Evolutionary conservation across 2,113 vertebrate genomes (phyloP), one percentile per base, ranked within the genome.

Genomic region (Desmodus rotundus): DNA sequence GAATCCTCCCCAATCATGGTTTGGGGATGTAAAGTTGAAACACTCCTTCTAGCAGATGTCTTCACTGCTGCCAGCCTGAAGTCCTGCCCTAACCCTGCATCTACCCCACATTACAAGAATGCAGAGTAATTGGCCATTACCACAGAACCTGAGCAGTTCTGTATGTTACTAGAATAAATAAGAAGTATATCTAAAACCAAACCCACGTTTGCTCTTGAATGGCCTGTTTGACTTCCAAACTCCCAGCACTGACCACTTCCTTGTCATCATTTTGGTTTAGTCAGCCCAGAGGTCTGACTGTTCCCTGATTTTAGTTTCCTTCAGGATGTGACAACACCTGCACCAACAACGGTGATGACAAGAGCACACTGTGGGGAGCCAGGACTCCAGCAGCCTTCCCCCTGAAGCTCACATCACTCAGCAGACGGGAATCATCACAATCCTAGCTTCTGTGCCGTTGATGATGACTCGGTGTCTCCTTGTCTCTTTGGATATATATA

Each of bases 381-480:
- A 1, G 41, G 31, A 0, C 2, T 20, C 9, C 52, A 3, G 0
- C 4, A 54, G 58, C 43, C 7, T 10, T 33, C 3, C 1, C 0
- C 2, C 52, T 7, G 4, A 1, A 0, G n/a, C 7, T 65, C 41
- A 0, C 70, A 0, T 2, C 2, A 2, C 22, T n/a, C 1, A 24
- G 41, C 17, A 20, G 22, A 5, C 4, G 0, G 1, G 0, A 50
- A 28, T 12, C 13, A 0, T 6, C 17, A 2, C 22, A 13, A 0
- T 50, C 72, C 16, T 13, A 12, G 36, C 33, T 14, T 10, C 24
- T 8, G 50, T 24, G 9, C 58, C 24, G 3, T 4, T 10, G 10
- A 11, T 22, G 4, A 47, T 0, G 0, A 31, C 2, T n/a, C 31
- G 0, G 1, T 2, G 16, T 63, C 20, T 4, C 5, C 33, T 31